Evolutionary conservation across 53 echinoderm and acorn worm genomes (phyloP).

Genomic region (Henricia sp.): DNA sequence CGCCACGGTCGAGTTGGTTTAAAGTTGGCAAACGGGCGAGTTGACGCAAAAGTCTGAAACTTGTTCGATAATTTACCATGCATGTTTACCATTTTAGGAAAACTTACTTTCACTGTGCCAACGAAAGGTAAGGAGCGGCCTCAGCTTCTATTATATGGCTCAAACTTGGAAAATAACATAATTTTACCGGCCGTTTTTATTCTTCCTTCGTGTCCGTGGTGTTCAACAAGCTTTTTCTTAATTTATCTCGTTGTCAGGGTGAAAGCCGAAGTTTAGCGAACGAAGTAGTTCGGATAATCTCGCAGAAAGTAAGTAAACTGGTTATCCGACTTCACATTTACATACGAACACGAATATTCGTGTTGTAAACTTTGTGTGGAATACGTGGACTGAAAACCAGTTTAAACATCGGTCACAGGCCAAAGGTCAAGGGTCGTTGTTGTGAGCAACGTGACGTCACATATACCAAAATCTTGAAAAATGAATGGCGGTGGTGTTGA

Average conservation of each 20-base stretch:
- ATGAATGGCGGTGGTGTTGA: no score
- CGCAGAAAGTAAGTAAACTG: no score
- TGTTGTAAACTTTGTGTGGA: no score
- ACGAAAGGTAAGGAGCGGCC: conserved; percentile 2
- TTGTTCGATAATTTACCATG: neutral
- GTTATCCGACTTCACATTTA: no score
- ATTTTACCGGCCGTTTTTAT: neutral
- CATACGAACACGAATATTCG: no score
- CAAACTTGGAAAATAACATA: neutral
- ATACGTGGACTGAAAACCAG: no score
- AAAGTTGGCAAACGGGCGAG: no score
- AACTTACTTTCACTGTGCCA: conserved; percentile 27
- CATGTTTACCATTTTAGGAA: neutral
- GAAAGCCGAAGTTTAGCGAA: conserved; percentile 74
- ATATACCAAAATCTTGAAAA: no score
- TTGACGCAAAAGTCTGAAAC: no score
- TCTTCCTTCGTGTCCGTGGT: neutral
- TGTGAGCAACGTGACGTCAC: conserved; percentile 87
- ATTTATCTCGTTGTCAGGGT: conserved; percentile 75
- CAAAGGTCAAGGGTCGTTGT: conserved; percentile 34
- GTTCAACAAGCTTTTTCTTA: conserved; percentile 6
- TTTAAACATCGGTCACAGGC: neutral
- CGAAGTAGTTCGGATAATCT: neutral
- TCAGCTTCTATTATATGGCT: conserved; percentile 4
- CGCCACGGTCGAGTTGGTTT: no score